Percentiles rank a stretch among this genome's conserved stretches.
These are phyloP conservation scores for Copsychus sechellarum DNA, from an alignment of 2,113 vertebrate species.

Conservation along the genomic window DNA sequence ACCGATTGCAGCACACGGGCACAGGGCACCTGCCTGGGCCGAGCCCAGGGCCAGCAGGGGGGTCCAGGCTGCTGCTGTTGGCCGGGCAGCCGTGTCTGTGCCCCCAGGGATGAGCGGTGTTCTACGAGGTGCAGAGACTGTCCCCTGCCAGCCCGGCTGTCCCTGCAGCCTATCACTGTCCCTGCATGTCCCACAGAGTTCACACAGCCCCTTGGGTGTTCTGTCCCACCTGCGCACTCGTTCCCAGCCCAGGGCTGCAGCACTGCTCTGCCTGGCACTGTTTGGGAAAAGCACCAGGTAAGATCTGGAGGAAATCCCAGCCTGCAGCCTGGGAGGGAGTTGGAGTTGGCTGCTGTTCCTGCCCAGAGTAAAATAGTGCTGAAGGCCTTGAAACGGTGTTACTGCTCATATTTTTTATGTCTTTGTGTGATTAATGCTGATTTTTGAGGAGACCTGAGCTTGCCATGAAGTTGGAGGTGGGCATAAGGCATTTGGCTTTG, in stretches of 20 bases:
- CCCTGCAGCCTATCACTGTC: too few species aligned
- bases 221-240: neutral
- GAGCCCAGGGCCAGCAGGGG: neutral
- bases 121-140: accelerated
- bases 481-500: neutral
- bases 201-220: neutral
- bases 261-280: neutral
- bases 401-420: neutral
- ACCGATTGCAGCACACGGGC: neutral
- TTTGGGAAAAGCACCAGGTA: neutral
- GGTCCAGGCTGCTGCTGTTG: neutral
- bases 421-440: neutral
- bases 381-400: neutral
- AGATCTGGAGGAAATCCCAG: neutral
- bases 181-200: too few species aligned
- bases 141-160: neutral
- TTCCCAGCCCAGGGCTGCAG: neutral
- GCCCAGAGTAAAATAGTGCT: neutral
- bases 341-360: neutral
- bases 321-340: neutral
- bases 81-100: neutral
- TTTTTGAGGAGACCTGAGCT: neutral
- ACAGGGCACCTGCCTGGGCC: neutral
- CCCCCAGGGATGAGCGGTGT: neutral
- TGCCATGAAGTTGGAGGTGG: neutral